Percentiles rank a stretch among this genome's conserved stretches.
phyloP scores from a whole-genome alignment of 2,888 invertebrate species.

The Trichacis sp. region DNA sequence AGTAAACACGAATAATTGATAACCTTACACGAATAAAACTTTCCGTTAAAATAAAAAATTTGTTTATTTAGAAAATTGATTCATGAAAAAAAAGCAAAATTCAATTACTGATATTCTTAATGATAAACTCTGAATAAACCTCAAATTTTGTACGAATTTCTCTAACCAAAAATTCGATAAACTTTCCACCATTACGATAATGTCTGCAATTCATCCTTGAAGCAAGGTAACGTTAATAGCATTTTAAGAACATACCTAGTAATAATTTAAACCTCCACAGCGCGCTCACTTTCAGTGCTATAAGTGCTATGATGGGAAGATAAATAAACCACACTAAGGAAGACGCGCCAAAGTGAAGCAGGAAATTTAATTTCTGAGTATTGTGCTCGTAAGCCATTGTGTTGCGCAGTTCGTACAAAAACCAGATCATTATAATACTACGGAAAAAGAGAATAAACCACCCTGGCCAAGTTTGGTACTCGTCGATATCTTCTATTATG shows the following conservation, averaged over 20 bases:
- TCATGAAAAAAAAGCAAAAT: conserved; percentile 9
- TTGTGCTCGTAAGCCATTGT: conserved; percentile 87
- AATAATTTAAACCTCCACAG: conserved; percentile 96
- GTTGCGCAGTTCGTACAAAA: conserved; percentile 80
- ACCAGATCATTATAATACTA: conserved; percentile 90
- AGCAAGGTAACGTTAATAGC: too few relatives aligned
- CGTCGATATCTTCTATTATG: conserved; percentile 94
- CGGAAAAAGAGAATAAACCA: conserved; percentile 92
- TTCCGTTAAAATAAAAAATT: too few relatives aligned
- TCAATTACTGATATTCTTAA: conserved; percentile 4
- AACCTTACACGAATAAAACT: too few relatives aligned
- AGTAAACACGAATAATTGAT: too few relatives aligned
- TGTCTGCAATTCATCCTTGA: too few relatives aligned
- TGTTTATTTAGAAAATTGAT: too few relatives aligned
- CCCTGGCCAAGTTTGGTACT: conserved; percentile 98
- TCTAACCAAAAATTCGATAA: too few relatives aligned
- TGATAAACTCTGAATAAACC: too few relatives aligned
- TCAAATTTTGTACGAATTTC: too few relatives aligned
- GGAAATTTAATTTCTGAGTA: conserved; percentile 88
- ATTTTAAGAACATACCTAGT: conserved; percentile 81
- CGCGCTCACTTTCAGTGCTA: conserved; percentile 92
- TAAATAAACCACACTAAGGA: conserved; percentile 99
- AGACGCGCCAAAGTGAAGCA: conserved; percentile 96
- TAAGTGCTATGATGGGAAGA: conserved; percentile 92
- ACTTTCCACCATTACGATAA: too few relatives aligned